Base-by-base conservation (phyloP, 1,140 invertebrate genomes). In the Rhyzopertha dominica region DNA sequence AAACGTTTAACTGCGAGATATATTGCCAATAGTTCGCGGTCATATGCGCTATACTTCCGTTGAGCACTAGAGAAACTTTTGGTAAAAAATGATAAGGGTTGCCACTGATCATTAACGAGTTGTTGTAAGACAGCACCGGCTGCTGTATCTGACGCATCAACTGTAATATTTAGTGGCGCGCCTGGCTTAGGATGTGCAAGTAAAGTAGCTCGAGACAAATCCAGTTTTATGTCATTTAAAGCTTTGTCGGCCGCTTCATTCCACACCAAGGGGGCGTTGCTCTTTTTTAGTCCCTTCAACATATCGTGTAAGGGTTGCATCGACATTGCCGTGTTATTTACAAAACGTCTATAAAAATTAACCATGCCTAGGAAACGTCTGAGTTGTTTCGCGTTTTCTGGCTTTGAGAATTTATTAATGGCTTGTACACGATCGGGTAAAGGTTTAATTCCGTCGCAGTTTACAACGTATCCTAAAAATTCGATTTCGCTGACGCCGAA, bases 1-100 rank as follows among this genome's bases (percentile, higher is more conserved):
- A 64, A 64, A 40, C 58, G 30, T 19, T 39, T 23, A 13, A 68
- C 34, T 0, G 56, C 44, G 17, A 43, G 24, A 43, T 70, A 73
- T 17, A 71, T 63, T 0, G 66, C 71, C 0, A 73, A 34, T 1
- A 74, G 47, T 49, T 75, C 68, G 7, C 66, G 40, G 41, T 71
- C 67, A 51, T 67, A 74, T 2, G 65, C 53, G 8, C 49, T 59
- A 28, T 71, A 69, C 13, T 62, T 58, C 18, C 41, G 23, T 50
- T 73, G 56, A 0, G 55, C 23, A n/a, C 43, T 19, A 2, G 30
- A 52, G 0, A 72, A 34, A 43, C 65, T 67, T 19, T 46, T 46
- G 14, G 35, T 20, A 37, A 34, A 45, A 10, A 38, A 43, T 14
- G 26, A 43, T 10, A 37, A 32, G 22, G 38, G 54, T 43, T 42